phyloP scores from a whole-genome alignment of 2,888 invertebrate genomes.

The Clostera curtula region DNA sequence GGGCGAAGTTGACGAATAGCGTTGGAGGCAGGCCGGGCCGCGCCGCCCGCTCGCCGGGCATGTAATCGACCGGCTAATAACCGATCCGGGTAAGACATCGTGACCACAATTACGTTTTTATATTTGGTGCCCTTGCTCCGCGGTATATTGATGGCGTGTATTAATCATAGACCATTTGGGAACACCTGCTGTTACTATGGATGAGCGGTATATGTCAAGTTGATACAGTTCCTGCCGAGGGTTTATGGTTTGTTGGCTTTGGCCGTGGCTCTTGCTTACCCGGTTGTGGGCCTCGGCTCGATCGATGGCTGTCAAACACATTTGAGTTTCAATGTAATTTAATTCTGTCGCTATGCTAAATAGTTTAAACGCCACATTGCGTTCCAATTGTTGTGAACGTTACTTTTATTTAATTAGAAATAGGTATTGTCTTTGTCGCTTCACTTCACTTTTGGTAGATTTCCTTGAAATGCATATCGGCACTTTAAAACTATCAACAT shows the following conservation, averaged over 20 bases:
- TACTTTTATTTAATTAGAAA: too few species aligned
- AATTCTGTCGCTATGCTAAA: conserved; percentile 19
- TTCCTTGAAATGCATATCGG: too few species aligned
- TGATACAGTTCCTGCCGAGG: conserved; percentile 33
- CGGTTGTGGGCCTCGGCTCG: conserved; percentile 28
- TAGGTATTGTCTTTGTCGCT: too few species aligned
- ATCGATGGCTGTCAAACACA: conserved; percentile 27
- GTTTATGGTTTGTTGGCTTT: conserved; percentile 32
- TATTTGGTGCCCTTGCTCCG: conserved; percentile 32
- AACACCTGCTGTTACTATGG: conserved; percentile 65
- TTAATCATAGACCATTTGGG: conserved; percentile 65
- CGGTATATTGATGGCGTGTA: conserved; percentile 58
- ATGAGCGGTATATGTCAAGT: conserved; percentile 58
- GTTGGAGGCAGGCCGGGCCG: too few species aligned
- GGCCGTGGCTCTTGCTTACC: conserved; percentile 39
- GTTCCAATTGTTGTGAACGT: too few species aligned
- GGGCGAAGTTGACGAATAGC: background rate
- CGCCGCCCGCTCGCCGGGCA: too few species aligned
- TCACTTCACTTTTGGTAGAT: too few species aligned
- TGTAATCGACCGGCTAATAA: conserved; percentile 29
- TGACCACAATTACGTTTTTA: conserved; percentile 50
- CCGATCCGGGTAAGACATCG: conserved; percentile 30
- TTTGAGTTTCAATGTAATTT: conserved; percentile 17
- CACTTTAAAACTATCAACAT: too few species aligned
- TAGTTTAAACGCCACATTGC: too few species aligned